These are phyloP conservation scores for Megaceryle maxima DNA, from an alignment of 2,113 vertebrate genomes.

Conservation along the genomic window DNA sequence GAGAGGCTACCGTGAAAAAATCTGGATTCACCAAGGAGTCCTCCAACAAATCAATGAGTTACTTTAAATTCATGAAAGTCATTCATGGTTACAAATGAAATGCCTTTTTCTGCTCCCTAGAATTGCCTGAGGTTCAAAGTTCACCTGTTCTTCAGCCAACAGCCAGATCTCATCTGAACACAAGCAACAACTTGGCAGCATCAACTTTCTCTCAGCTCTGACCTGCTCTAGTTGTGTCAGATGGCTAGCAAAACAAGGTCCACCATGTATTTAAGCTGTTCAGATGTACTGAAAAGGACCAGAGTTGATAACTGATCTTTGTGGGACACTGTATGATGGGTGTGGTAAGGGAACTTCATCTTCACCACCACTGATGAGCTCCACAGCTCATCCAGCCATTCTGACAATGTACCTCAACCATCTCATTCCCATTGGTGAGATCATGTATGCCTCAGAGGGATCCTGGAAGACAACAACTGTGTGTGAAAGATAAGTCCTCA, in stretches of 20 bases:
- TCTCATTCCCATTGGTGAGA: fast-evolving
- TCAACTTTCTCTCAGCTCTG: neutral
- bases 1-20: neutral
- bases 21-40: neutral
- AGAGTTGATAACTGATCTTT: neutral
- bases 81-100: neutral
- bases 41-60: neutral
- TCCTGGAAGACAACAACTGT: neutral
- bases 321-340: neutral
- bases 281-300: neutral
- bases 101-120: neutral
- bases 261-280: neutral
- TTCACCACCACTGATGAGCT: neutral
- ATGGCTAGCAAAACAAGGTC: neutral
- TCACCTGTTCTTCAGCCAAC: neutral
- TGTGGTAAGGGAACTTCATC: neutral
- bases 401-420: neutral
- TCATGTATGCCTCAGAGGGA: neutral
- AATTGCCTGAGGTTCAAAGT: neutral
- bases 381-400: neutral
- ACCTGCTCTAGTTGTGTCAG: neutral
- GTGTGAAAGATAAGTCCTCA: neutral
- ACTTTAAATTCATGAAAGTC: neutral
- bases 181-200: neutral
- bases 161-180: neutral